Conservation (phyloP, 2,113 vertebrate genomes). For the Ammodramus savannarum region DNA sequence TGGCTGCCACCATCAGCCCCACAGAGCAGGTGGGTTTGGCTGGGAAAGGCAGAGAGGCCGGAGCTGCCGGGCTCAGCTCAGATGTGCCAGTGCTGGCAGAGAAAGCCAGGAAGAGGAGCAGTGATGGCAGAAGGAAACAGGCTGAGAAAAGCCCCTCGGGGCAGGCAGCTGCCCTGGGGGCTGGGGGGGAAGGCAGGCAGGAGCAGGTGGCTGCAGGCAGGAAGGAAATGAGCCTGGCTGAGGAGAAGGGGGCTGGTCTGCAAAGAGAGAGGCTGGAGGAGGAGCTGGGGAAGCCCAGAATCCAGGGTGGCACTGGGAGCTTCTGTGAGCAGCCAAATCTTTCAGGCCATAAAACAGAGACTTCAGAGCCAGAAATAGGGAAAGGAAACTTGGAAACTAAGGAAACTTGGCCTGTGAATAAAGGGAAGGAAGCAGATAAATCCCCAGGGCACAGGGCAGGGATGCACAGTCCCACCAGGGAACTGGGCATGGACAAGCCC, state of each 20-base stretch:
- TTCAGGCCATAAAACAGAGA: not conserved
- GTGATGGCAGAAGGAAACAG: slow-evolving; percentile 59
- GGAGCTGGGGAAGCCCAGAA: not conserved
- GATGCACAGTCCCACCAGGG: not conserved
- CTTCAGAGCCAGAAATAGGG: not conserved
- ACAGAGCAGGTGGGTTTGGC: accelerated
- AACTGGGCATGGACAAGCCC: not conserved
- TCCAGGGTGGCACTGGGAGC: not conserved
- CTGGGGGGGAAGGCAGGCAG: not conserved
- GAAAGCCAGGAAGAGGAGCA: slow-evolving; percentile 64
- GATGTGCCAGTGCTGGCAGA: not conserved
- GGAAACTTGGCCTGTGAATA: accelerated
- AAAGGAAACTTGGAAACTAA: not conserved
- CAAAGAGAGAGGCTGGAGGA: not conserved
- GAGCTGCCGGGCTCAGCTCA: accelerated
- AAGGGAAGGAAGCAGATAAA: not conserved
- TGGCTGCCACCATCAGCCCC: not conserved
- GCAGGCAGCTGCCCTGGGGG: not conserved
- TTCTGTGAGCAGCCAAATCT: not conserved
- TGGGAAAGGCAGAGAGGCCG: not conserved
- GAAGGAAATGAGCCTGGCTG: not conserved
- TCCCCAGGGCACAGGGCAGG: not conserved
- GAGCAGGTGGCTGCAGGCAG: not conserved
- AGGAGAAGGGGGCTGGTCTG: not conserved
- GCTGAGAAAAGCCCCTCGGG: not conserved